phyloP scores from a whole-genome alignment of 2,113 vertebrate species.

The Tetrao urogallus region DNA sequence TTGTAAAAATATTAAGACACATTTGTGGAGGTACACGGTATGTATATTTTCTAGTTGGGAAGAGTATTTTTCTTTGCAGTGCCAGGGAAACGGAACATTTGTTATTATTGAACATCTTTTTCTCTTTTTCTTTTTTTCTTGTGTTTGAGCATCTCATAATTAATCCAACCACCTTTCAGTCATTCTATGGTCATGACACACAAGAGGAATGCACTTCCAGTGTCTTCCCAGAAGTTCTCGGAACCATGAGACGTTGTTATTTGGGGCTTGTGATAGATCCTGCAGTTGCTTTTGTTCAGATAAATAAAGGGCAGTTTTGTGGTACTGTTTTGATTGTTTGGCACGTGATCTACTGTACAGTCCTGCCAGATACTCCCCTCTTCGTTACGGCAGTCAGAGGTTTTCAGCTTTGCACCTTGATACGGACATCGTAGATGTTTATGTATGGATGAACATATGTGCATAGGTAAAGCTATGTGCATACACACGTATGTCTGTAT shows the following conservation, averaged over 20 bases:
- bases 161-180: neutral
- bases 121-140: neutral
- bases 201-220: neutral
- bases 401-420: neutral
- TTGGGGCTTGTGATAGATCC: neutral
- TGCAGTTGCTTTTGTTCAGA: neutral
- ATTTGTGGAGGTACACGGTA: neutral
- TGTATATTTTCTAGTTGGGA: neutral
- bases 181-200: neutral
- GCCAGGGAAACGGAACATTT: neutral
- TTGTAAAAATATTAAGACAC: neutral
- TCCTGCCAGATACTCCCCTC: neutral
- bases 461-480: neutral
- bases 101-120: neutral
- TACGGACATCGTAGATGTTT: fast-evolving
- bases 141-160: neutral
- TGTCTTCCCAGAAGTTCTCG: neutral
- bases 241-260: neutral
- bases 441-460: fast-evolving
- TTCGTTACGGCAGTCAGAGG: neutral
- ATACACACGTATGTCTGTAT: neutral
- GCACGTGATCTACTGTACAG: neutral
- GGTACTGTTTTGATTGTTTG: neutral
- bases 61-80: neutral
- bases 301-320: neutral